phyloP scores from a whole-genome alignment of 2,888 invertebrate genomes.

The Drosophila setosimentum region DNA sequence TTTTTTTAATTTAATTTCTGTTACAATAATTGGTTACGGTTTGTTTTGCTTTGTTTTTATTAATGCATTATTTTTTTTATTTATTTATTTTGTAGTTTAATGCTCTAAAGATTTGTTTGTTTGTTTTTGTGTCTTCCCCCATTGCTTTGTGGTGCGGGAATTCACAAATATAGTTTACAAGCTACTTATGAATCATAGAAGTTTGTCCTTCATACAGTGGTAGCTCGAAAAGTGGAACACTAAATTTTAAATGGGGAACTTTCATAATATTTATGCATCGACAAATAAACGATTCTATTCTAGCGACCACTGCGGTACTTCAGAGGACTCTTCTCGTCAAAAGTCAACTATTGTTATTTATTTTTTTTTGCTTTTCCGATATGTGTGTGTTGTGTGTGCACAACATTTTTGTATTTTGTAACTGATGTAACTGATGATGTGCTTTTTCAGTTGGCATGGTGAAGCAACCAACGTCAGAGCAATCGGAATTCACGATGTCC shows the following conservation, averaged over 20 bases:
- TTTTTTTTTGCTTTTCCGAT: neutral
- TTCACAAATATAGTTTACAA: slow-evolving; percentile 1
- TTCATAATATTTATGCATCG: neutral
- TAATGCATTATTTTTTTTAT: slow-evolving; percentile 12
- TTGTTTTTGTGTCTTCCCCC: slow-evolving; percentile 6
- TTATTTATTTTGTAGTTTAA: slow-evolving; percentile 12
- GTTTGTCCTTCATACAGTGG: neutral
- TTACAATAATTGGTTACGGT: slow-evolving; percentile 45
- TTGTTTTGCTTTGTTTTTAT: slow-evolving; percentile 10
- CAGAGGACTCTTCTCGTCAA: neutral
- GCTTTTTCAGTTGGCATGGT: slow-evolving; percentile 93
- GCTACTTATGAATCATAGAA: neutral
- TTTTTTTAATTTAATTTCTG: slow-evolving; percentile 68
- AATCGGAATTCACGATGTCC: slow-evolving; percentile 98
- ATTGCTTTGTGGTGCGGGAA: slow-evolving; percentile 28
- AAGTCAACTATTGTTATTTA: neutral
- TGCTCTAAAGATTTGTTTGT: slow-evolving; percentile 24
- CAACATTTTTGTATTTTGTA: neutral
- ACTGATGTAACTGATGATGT: slow-evolving; percentile 12
- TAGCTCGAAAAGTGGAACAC: neutral
- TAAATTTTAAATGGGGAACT: neutral
- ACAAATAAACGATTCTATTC: neutral
- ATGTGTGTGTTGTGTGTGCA: neutral
- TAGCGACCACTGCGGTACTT: neutral
- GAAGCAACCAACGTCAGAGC: slow-evolving; percentile 96